A percentile compares a stretch with the other conserved stretches of the same genome.
These are phyloP conservation scores for Nymphalis c-album DNA, from an alignment of 2,888 invertebrate genomes.

Conservation along the genomic window DNA sequence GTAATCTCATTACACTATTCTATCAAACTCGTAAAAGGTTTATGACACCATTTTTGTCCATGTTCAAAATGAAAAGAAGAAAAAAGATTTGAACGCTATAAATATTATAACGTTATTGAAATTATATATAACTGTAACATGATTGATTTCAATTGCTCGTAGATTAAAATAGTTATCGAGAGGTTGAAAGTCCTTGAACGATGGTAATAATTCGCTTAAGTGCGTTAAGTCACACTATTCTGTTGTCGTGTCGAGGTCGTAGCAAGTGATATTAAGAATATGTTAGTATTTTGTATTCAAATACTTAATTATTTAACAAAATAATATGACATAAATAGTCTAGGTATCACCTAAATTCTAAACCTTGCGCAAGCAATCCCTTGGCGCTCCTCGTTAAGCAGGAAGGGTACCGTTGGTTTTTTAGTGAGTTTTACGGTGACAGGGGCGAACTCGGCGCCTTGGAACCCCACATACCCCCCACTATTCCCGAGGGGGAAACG, in stretches of 20 bases:
- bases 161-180: conserved; percentile 18
- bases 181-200: conserved; percentile 21
- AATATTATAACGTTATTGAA: conserved; percentile 5
- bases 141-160: conserved; percentile 22
- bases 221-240: conserved; percentile 24
- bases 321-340: too few species aligned
- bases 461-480: too few species aligned
- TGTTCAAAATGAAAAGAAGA: background rate
- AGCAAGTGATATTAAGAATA: conserved; percentile 6
- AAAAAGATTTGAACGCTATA: background rate
- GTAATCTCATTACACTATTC: background rate
- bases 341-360: too few species aligned
- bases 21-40: background rate
- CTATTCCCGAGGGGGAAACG: too few species aligned
- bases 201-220: conserved; percentile 20
- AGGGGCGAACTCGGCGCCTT: too few species aligned
- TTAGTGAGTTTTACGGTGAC: too few species aligned
- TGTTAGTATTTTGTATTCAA: background rate
- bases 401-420: too few species aligned
- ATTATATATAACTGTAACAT: conserved; percentile 16
- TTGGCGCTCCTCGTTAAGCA: too few species aligned
- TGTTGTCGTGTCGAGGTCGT: conserved; percentile 23
- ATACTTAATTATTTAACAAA: too few species aligned
- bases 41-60: background rate
- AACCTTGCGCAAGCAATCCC: too few species aligned